Base-by-base conservation (phyloP, 2,113 vertebrate genomes). In the Cebidichthys violaceus region DNA sequence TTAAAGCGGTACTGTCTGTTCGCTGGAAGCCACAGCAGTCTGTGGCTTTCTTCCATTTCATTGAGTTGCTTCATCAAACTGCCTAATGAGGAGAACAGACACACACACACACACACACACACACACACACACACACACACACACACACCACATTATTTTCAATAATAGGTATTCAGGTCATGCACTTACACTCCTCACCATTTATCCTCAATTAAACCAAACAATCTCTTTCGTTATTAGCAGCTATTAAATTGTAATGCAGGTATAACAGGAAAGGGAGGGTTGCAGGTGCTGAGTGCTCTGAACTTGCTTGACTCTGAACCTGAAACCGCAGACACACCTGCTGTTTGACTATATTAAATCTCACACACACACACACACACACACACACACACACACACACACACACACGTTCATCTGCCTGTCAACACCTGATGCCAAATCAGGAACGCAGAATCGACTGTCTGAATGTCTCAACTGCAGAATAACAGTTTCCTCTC, bases 281-380 rank as follows among this genome's bases (percentile, higher is more conserved):
- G 20, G n/a, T 45, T 45, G 9, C 22, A 45, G 14, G 65, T 68
- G 0, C 9, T n/a, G 4, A 45, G 17, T 31, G 45, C 50, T 81
- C 15, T 84, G 69, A 83, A 76, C 64, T 50, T 52, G 47, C 35
- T 64, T 80, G 83, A 79, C 76, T 78, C 24, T 66, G 13, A 82
- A 41, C 9, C 8, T 43, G 18, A 85, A 35, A 50, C 22, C 72
- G 82, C 73, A 89, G 83, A 83, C 88, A 77, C 45, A 2, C 71
- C 72, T 77, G 50, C 68, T 75, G 79, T 81, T 62, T 81, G 52
- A 60, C 59, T 18, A 0, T 62, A 81, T 81, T 69, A 77, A 41
- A 41, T 59, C 41, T 33, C 2, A 15, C 50, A 68, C 59, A 33
- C 24, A 77, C 52, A 69, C 60, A 33, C 24, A 77, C 15, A 50